Evolutionary conservation across 2,797 vertebrate genomes (phyloP).

Genomic region (Hoplostethus mediterraneus): DNA sequence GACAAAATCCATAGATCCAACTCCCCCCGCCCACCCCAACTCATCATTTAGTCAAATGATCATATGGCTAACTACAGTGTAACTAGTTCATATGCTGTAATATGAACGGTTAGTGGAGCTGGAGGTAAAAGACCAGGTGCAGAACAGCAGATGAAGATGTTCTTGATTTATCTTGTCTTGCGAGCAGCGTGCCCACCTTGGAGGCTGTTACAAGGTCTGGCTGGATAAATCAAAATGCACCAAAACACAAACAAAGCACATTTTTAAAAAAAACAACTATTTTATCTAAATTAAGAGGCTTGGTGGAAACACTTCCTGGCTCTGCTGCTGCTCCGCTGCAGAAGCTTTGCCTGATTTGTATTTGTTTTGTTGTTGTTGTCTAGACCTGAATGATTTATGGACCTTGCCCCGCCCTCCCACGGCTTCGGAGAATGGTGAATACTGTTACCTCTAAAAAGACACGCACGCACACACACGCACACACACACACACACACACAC

Average conservation of each 20-base stretch:
- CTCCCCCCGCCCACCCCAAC: too few relatives aligned
- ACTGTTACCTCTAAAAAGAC: slow-evolving; percentile 31
- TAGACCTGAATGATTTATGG: slow-evolving; percentile 64
- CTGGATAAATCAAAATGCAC: slow-evolving; percentile 20
- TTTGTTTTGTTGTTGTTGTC: slow-evolving; percentile 63
- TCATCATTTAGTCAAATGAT: too few relatives aligned
- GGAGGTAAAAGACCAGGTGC: too few relatives aligned
- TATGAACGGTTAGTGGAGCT: too few relatives aligned
- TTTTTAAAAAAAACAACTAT: too few relatives aligned
- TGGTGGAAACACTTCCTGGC: slow-evolving; percentile 42
- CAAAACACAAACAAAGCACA: background rate
- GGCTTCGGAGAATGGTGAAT: slow-evolving; percentile 27
- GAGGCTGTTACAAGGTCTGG: background rate
- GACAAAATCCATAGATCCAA: too few relatives aligned
- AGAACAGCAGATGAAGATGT: too few relatives aligned
- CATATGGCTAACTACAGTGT: too few relatives aligned
- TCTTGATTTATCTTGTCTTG: background rate
- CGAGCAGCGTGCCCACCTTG: background rate
- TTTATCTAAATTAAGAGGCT: slow-evolving; percentile 14
- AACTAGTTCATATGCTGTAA: too few relatives aligned
- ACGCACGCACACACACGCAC: slow-evolving; percentile 17
- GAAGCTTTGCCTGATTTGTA: slow-evolving; percentile 58
- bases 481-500: slow-evolving; percentile 14
- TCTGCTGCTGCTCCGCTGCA: slow-evolving; percentile 51
- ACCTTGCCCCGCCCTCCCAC: slow-evolving; percentile 48